Evolutionary conservation across 2,113 vertebrate genomes (phyloP), one percentile per base, ranked within the genome.

Genomic region (Coptodon bakossiorum): DNA sequence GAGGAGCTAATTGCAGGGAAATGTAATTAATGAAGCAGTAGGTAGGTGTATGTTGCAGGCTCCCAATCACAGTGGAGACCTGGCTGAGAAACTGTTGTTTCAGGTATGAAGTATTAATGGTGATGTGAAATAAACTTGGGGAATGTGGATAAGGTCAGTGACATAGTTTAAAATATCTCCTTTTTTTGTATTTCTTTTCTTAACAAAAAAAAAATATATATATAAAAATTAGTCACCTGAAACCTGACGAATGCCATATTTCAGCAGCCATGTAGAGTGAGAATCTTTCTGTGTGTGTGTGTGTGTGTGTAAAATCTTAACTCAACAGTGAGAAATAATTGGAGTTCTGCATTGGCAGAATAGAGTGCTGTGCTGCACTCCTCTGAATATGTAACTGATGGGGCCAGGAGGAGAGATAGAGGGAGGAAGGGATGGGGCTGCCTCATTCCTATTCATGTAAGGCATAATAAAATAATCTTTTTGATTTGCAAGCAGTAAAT

Each of bases 391-490:
- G 81, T 87, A 89, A 86, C 78, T 86, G 90, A 90, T 79, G 81
- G 83, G 90, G 86, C 63, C 80, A 48, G 82, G 17, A 50, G 54
- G 85, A 85, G 73, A 48, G 52, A 45, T 9, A 59, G 31, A 53
- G 22, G 43, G 22, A 7, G 14, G 11, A 31, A 36, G 71, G 27
- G 84, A 79, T 48, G 52, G 53, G 24, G 57, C 45, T 22, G 27
- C 40, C 59, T 92, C 81, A 81, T 93, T 92, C 66, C 61, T 84
- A 92, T 91, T 93, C 87, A 92, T 92, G 87, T 86, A 81, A 84
- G 24, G 79, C 78, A 90, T 86, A 87, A 91, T 93, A 93, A 92
- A 94, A 90, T 92, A 89, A 94, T 94, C 80, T 89, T 91, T 94
- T 90, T 94, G 88, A 94, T 95, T 90, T 91, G 91, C 87, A 88